phyloP scores from a whole-genome alignment of 2,797 vertebrate species.

The Schizopygopsis pylzovi region DNA sequence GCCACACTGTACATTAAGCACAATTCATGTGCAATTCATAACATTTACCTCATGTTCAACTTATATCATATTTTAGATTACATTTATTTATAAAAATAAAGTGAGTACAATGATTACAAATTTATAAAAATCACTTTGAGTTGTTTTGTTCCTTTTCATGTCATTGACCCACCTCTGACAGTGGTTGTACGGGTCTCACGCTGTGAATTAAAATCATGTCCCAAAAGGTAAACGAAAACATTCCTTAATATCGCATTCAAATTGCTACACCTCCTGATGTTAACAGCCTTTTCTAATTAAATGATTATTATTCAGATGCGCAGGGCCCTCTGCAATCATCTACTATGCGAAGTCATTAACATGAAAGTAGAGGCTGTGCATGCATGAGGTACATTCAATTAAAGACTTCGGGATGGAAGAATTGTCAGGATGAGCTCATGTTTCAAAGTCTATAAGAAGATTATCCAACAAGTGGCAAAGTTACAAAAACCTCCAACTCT shows the following conservation, averaged over 20 bases:
- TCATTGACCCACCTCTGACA: background rate
- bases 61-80: background rate
- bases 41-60: background rate
- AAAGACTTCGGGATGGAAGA: conserved; percentile 40
- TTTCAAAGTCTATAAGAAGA: conserved; percentile 41
- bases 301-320: conserved; percentile 57
- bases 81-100: background rate
- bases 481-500: conserved; percentile 20
- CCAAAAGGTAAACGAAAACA: conserved; percentile 29
- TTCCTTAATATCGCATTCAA: conserved; percentile 43
- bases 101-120: background rate
- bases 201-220: conserved; percentile 33
- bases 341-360: conserved; percentile 47
- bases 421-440: conserved; percentile 33
- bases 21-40: background rate
- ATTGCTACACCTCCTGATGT: conserved; percentile 42
- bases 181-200: background rate
- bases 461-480: conserved; percentile 25
- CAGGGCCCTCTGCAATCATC: conserved; percentile 44
- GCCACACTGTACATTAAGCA: background rate
- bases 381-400: conserved; percentile 45
- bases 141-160: background rate
- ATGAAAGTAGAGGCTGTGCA: conserved; percentile 44
- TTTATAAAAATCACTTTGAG: background rate
- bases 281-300: conserved; percentile 52